A percentile compares a stretch with the other conserved stretches of the same genome.
Conservation (phyloP, 2,797 vertebrate species). For the Channallabes apus region DNA sequence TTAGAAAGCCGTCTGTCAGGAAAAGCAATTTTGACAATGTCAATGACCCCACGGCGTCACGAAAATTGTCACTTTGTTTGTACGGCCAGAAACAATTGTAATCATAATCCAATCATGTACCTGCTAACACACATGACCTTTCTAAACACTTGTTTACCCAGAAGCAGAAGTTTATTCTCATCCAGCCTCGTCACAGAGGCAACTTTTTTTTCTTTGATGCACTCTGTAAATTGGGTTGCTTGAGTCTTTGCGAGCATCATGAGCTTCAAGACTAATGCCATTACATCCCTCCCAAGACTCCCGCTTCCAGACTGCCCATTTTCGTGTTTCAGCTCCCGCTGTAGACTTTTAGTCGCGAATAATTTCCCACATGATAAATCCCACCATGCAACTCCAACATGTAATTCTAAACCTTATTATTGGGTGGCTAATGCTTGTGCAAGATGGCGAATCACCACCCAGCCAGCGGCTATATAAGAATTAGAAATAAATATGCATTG, state of each 20-base stretch:
- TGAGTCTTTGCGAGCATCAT: conserved; percentile 25
- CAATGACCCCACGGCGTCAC: conserved; percentile 11
- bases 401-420: conserved; percentile 83
- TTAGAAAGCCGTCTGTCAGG: conserved; percentile 30
- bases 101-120: conserved; percentile 41
- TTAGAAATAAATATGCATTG: conserved; percentile 84
- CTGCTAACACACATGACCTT: conserved; percentile 29
- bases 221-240: conserved; percentile 27
- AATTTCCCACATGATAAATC: conserved; percentile 82
- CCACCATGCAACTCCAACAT: conserved; percentile 78
- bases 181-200: not conserved
- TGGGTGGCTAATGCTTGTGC: conserved; percentile 77
- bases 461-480: conserved; percentile 82
- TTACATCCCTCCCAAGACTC: conserved; percentile 27
- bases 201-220: conserved; percentile 4
- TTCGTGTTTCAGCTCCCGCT: conserved; percentile 66
- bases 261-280: conserved; percentile 36
- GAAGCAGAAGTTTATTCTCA: conserved; percentile 19
- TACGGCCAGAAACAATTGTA: conserved; percentile 13
- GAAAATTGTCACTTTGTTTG: conserved; percentile 29
- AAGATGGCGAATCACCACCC: conserved; percentile 79
- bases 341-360: conserved; percentile 70
- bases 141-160: conserved; percentile 20
- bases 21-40: conserved; percentile 38
- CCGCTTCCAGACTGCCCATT: conserved; percentile 68